Conservation (phyloP, 2,797 vertebrate species). For the Myiotriccus ornatus region DNA sequence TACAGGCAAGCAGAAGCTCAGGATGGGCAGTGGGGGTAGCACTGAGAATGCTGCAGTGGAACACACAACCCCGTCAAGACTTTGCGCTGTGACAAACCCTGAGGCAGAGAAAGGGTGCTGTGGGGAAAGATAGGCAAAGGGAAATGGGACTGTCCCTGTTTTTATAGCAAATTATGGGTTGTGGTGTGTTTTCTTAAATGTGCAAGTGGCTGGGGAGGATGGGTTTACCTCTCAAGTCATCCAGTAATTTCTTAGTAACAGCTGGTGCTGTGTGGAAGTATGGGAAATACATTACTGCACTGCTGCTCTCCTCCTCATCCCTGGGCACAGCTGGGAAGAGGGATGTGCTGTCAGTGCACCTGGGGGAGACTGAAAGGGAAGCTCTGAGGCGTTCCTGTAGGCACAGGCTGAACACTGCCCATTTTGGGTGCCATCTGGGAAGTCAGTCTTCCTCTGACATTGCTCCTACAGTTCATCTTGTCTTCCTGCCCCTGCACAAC, state of each 20-base stretch:
- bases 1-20: neutral
- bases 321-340: neutral
- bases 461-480: neutral
- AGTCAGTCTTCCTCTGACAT: neutral
- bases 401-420: neutral
- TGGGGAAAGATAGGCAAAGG: neutral
- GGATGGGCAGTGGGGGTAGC: neutral
- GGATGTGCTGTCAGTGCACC: neutral
- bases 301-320: neutral
- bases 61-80: neutral
- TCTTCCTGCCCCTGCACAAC: neutral
- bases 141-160: neutral
- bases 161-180: neutral
- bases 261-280: neutral
- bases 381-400: neutral
- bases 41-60: neutral
- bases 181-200: neutral
- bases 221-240: neutral
- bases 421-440: neutral
- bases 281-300: neutral
- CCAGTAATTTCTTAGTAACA: neutral
- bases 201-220: neutral
- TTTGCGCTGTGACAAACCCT: neutral
- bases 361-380: neutral
- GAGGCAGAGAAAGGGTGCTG: neutral